These are phyloP conservation scores for Dasysyrphus tricinctus DNA, from an alignment of 2,888 invertebrate genomes.

Conservation along the genomic window DNA sequence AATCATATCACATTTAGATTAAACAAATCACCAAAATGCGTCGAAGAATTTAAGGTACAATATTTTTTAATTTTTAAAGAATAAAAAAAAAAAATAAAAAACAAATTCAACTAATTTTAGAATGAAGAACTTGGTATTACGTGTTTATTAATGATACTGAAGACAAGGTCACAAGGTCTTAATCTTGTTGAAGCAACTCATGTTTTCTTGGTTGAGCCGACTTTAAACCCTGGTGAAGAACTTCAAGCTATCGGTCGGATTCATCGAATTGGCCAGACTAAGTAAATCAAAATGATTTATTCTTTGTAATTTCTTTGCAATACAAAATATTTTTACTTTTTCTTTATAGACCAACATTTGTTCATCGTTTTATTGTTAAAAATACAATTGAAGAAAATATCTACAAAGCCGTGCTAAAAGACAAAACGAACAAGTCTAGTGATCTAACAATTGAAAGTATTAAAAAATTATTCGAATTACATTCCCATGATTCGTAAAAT, in stretches of 20 bases:
- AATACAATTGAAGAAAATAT: constrained; percentile 90
- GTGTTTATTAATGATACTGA: constrained; percentile 87
- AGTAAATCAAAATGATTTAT: constrained; percentile 81
- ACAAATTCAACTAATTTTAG: constrained; percentile 76
- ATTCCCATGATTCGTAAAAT: background rate
- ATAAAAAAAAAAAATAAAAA: background rate
- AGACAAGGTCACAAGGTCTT: constrained; percentile 89
- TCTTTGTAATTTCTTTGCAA: background rate
- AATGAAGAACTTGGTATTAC: constrained; percentile 83
- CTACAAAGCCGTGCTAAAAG: constrained; percentile 83
- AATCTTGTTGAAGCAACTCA: constrained; percentile 92
- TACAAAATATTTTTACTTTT: background rate
- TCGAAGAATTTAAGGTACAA: constrained; percentile 85
- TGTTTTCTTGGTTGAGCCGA: constrained; percentile 90
- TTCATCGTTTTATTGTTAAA: constrained; percentile 88
- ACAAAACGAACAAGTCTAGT: constrained; percentile 77
- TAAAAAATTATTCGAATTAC: constrained; percentile 51
- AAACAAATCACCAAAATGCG: constrained; percentile 80
- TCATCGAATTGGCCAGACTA: constrained; percentile 91
- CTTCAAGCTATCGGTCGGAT: constrained; percentile 91
- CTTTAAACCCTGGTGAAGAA: constrained; percentile 89
- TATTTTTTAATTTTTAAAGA: background rate
- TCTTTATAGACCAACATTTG: constrained; percentile 85
- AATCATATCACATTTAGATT: constrained; percentile 79
- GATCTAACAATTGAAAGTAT: constrained; percentile 78